Evolutionary conservation across 2,797 vertebrate species (phyloP), one percentile per base, ranked within the genome.

Genomic region (Anguilla anguilla): DNA sequence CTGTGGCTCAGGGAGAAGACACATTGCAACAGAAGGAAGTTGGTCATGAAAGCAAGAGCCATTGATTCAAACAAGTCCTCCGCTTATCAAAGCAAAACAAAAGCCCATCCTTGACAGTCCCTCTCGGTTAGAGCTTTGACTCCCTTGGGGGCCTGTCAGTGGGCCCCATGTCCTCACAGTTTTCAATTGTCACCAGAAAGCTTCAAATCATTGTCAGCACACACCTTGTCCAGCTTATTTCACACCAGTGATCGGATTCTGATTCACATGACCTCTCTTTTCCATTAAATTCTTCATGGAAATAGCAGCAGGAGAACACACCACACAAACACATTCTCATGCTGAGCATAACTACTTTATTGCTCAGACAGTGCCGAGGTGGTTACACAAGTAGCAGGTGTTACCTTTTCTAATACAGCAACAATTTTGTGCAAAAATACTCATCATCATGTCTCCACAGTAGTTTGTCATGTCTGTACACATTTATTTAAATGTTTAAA

Each of bases 181-280:
- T 88, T 17, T 85, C 74, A 87, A 79, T 43, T 91, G 89, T 72
- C n/a, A 74, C 83, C 88, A 90, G 86, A 87, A 15, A 88, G 81
- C n/a, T 69, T 28, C 35, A 91, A 90, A 91, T 91, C 77, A 25
- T 31, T 89, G 88, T 90, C 93, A 91, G 6, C 39, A 79, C 39
- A 72, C 15, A 77, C 88, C 86, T 92, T 90, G 74, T 81, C 10
- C 87, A 92, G 88, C 35, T 86, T 43, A 61, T 91, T 93, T 93
- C 22, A 17, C 87, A 91, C 19, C 88, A 90, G 91, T 93, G 92
- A 91, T 88, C 43, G 87, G 90, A 93, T 92, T 94, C 87, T 72
- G 85, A 85, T 89, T 93, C 86, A 84, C 87, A 39, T 81, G 87
- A 35, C 86, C 87, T 89, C 69, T 88, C 67, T 85, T 89, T 89